Percentiles rank a stretch among this genome's conserved stretches.
Conservation (phyloP, 1,140 invertebrate species). For the Pseudomyrmex dendroicus region DNA sequence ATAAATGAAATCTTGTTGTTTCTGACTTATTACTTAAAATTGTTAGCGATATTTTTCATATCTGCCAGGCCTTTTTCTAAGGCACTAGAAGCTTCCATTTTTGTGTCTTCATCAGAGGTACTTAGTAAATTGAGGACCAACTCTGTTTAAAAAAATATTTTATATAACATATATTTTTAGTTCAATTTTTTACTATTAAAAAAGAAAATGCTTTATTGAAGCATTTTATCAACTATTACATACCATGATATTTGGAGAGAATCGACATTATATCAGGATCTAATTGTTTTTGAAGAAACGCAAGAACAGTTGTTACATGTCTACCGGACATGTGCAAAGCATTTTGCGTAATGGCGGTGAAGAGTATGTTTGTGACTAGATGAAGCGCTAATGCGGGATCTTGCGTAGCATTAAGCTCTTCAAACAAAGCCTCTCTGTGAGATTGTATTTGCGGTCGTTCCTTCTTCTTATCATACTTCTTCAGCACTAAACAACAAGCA, state of each 20-base stretch:
- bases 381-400: conserved; percentile 95
- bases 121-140: conserved; percentile 88
- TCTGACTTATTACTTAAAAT: conserved; percentile 84
- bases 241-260: conserved; percentile 92
- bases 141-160: conserved; percentile 80
- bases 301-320: conserved; percentile 93
- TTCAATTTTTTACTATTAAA: conserved; percentile 24
- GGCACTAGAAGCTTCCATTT: conserved; percentile 79
- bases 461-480: conserved; percentile 95
- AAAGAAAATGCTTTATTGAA: conserved; percentile 14
- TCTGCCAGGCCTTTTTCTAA: conserved; percentile 81
- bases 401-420: conserved; percentile 89
- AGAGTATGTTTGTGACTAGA: conserved; percentile 91
- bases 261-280: conserved; percentile 87
- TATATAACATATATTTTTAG: conserved; percentile 37
- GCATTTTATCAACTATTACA: conserved; percentile 61
- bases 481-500: conserved; percentile 92
- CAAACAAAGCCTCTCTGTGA: conserved; percentile 92
- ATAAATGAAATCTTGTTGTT: conserved; percentile 71
- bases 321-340: conserved; percentile 96
- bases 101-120: conserved; percentile 81
- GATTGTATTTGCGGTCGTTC: conserved; percentile 91
- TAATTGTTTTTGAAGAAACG: conserved; percentile 89
- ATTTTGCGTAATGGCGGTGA: conserved; percentile 91
- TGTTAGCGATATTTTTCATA: conserved; percentile 86